Base-by-base conservation (phyloP, 2,888 invertebrate species). In the Ichneumon xanthorius region DNA sequence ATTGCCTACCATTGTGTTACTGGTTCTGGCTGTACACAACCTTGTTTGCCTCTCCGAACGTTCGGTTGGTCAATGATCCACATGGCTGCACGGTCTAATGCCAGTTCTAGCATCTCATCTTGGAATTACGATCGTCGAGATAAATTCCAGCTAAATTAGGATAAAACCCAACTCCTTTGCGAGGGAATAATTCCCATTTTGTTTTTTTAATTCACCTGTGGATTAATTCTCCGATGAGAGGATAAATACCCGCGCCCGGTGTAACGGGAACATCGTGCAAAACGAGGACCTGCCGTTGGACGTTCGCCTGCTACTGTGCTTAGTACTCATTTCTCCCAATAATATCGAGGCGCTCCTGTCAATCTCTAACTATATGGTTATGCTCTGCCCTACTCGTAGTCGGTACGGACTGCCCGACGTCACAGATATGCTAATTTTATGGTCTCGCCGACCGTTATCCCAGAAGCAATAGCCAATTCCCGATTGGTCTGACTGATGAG, bases 1-100 rank as follows among this genome's bases (percentile, higher is more conserved):
- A 63, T 63, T 63, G 30, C 19, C 40, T 14, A 33, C 26, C 30
- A 63, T 63, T 63, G 30, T 63, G 63, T 30, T 30, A 30, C 45
- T 48, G 4, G n/a, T 33, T 33, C 63, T 30, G 33, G 33, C 30
- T 11, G 16, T 9, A 33, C 16, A 63, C 63, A 63, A 63, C 63
- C 48, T 65, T 61, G 33, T 26, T 50, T 65, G 48, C 16, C 33
- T 58, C 61, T 65, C 71, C 82, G 80, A 86, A 86, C 85, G 82
- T 87, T 83, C 81, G 55, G 50, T 79, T 71, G 26, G 33, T 26
- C 77, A 63, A 55, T 85, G 82, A 87, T 87, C 65, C 81, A 85
- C 72, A 67, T 72, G 87, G 79, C 78, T 87, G 87, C 68, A 16
- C 68, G 48, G 67, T 58, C 68, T 87, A 82, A 87, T 87, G 77